These are phyloP conservation scores for Clinocottus analis DNA, from an alignment of 2,113 vertebrate species.

Conservation along the genomic window DNA sequence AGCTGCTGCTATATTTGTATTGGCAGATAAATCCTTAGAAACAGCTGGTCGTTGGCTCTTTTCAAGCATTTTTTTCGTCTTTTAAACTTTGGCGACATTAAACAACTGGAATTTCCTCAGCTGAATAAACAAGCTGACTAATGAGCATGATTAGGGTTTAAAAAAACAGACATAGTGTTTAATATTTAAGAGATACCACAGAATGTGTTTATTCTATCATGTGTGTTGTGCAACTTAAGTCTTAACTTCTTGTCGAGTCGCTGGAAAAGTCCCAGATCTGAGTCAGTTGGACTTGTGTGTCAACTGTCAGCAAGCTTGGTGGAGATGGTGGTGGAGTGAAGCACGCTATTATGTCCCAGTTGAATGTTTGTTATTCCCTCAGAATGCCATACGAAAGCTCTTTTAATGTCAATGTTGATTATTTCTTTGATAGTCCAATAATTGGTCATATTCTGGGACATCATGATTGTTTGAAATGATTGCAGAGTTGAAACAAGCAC, in stretches of 20 bases:
- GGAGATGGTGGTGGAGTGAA: neutral
- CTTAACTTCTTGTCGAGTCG: neutral
- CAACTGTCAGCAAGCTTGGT: constrained; percentile 14
- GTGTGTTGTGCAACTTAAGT: neutral
- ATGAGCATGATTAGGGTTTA: neutral
- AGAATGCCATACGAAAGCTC: neutral
- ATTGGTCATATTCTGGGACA: no score
- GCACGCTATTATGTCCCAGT: constrained; percentile 9
- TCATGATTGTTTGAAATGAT: neutral
- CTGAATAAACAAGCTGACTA: constrained; percentile 51
- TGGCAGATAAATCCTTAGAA: constrained; percentile 41
- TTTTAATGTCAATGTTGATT: neutral
- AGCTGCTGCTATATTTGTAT: constrained; percentile 38
- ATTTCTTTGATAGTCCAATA: neutral
- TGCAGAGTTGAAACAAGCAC: neutral
- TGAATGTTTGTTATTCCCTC: constrained; percentile 21
- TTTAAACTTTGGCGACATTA: constrained; percentile 46
- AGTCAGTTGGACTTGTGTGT: constrained; percentile 24
- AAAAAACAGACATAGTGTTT: constrained; percentile 11
- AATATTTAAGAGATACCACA: neutral
- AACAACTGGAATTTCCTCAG: constrained; percentile 41
- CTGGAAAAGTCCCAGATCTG: constrained; percentile 26
- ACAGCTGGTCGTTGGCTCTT: constrained; percentile 45
- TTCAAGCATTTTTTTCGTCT: constrained; percentile 53
- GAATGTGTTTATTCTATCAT: constrained; percentile 2